A percentile compares a stretch with the other conserved stretches of the same genome.
These are phyloP conservation scores for Danaus melanippus DNA, from an alignment of 1,140 invertebrate species.

Conservation along the genomic window DNA sequence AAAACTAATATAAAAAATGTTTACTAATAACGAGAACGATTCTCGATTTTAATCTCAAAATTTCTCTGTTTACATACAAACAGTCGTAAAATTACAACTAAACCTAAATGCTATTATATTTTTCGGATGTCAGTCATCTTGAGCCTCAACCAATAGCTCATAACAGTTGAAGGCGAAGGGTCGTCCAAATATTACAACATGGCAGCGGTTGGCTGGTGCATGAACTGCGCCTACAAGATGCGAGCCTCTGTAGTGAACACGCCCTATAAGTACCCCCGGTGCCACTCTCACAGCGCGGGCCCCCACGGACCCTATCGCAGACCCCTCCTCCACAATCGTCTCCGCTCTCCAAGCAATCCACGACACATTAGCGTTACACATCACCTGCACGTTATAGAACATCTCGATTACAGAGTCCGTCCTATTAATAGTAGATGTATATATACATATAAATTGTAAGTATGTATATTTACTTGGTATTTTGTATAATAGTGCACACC, in stretches of 20 bases:
- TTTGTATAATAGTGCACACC: constrained; percentile 48
- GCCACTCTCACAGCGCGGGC: constrained; percentile 37
- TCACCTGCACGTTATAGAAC: constrained; percentile 31
- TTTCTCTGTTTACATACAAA: no score
- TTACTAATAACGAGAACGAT: no score
- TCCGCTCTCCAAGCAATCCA: constrained; percentile 50
- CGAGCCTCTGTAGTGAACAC: constrained; percentile 46
- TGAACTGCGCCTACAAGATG: constrained; percentile 52
- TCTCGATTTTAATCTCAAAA: no score
- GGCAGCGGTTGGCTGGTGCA: constrained; percentile 47
- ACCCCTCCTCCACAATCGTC: constrained; percentile 30
- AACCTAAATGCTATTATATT: no score
- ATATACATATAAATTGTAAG: no score
- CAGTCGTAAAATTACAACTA: no score
- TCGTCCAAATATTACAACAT: constrained; percentile 51
- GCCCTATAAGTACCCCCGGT: constrained; percentile 38
- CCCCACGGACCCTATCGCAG: constrained; percentile 22
- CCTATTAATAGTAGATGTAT: no score
- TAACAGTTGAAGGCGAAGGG: constrained; percentile 58
- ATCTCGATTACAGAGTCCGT: no score
- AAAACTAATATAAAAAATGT: no score
- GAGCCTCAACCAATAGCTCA: constrained; percentile 41
- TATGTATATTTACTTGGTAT: constrained; percentile 45
- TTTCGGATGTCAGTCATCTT: constrained; percentile 9
- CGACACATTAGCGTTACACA: constrained; percentile 49